Evolutionary conservation across 2,797 vertebrate species (phyloP).

Genomic region (Bradypus variegatus): DNA sequence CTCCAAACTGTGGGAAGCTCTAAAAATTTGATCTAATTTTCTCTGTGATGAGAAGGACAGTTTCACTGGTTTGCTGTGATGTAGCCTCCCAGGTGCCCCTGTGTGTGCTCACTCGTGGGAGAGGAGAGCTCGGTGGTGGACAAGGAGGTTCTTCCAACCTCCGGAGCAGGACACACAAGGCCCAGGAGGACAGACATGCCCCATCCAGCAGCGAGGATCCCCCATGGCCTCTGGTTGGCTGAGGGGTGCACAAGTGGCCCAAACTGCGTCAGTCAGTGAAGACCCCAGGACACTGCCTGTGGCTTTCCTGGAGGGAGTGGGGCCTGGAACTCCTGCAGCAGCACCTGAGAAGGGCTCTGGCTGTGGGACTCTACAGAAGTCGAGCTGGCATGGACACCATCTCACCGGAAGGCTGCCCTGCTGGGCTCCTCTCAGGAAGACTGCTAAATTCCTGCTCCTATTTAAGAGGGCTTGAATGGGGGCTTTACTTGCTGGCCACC

Average conservation of each 20-base stretch:
- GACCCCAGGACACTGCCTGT: neutral
- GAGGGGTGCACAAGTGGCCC: neutral
- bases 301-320: too few species aligned
- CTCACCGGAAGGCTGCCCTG: too few species aligned
- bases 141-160: neutral
- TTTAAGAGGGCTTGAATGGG: neutral
- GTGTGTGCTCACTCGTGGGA: neutral
- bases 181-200: neutral
- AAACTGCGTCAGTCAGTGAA: neutral
- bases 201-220: rapidly evolving
- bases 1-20: neutral
- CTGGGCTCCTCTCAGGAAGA: too few species aligned
- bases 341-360: too few species aligned
- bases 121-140: neutral
- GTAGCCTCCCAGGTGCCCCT: neutral
- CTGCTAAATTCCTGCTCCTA: neutral
- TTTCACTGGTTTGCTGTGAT: neutral
- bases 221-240: neutral
- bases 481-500: neutral
- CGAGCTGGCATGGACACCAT: too few species aligned
- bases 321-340: too few species aligned
- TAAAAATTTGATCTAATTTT: neutral
- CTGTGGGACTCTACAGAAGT: too few species aligned
- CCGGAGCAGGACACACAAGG: too few species aligned
- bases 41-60: neutral